These are phyloP conservation scores for Takifugu ocellatus DNA, from an alignment of 2,797 vertebrate genomes.

Conservation along the genomic window DNA sequence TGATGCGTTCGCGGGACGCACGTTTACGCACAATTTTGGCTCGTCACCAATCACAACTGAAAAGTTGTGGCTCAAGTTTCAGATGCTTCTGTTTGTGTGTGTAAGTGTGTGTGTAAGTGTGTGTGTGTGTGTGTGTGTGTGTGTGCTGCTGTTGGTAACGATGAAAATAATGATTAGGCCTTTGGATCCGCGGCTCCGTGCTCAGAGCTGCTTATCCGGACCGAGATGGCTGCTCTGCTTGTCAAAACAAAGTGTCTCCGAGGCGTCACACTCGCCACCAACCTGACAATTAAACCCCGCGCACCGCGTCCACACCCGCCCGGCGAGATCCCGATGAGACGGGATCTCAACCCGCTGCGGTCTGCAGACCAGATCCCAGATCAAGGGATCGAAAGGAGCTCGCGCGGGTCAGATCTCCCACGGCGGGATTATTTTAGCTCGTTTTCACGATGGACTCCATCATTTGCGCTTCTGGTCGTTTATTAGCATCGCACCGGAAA, in stretches of 20 bases:
- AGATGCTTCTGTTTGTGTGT: slow-evolving; percentile 10
- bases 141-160: slow-evolving; percentile 45
- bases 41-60: too few relatives aligned
- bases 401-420: too few relatives aligned
- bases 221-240: slow-evolving; percentile 35
- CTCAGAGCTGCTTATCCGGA: slow-evolving; percentile 49
- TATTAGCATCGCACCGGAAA: slow-evolving; percentile 81
- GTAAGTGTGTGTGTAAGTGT: slow-evolving; percentile 1
- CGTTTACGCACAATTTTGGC: not conserved
- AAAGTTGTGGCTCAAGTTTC: slow-evolving; percentile 17
- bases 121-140: slow-evolving; percentile 2
- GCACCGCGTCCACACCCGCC: slow-evolving; percentile 1
- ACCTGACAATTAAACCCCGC: slow-evolving; percentile 28
- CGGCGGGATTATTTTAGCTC: slow-evolving; percentile 81
- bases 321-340: not conserved
- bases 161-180: slow-evolving; percentile 54
- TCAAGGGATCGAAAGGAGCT: too few relatives aligned
- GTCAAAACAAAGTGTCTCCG: slow-evolving; percentile 39
- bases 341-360: too few relatives aligned
- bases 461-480: slow-evolving; percentile 87
- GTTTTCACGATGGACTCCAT: slow-evolving; percentile 79
- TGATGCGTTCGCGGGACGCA: slow-evolving; percentile 19
- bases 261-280: slow-evolving; percentile 25
- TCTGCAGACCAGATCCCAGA: too few relatives aligned
- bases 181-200: slow-evolving; percentile 38